Evolutionary conservation across 37 sponge, comb jelly and placozoan species (phyloP).

Genomic region (Spongia lamella): DNA sequence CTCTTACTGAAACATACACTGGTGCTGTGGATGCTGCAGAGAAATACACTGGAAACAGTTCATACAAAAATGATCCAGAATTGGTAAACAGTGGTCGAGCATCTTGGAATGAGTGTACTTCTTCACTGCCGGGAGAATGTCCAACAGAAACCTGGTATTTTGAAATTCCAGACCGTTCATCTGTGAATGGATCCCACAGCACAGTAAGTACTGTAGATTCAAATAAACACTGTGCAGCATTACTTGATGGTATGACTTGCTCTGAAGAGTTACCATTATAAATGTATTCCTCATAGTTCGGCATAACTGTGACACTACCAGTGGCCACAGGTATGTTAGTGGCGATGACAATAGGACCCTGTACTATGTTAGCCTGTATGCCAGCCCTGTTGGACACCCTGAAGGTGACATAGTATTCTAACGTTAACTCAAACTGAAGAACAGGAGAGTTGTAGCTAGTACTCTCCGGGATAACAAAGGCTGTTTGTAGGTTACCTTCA

Average conservation of each 20-base stretch:
- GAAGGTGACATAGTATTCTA: conserved; percentile 42
- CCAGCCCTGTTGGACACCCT: conserved; percentile 53
- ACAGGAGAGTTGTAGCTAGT: conserved; percentile 23
- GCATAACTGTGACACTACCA: conserved; percentile 32
- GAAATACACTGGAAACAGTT: conserved; percentile 6
- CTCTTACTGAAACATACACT: conserved; percentile 54
- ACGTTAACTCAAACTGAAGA: conserved; percentile 4
- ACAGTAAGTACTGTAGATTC: conserved; percentile 38
- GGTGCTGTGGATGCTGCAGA: background rate
- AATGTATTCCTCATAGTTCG: conserved; percentile 29
- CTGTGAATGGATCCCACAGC: conserved; percentile 35
- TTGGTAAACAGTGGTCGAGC: background rate
- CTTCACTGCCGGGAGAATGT: conserved; percentile 26
- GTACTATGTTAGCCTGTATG: conserved; percentile 10
- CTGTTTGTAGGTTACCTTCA: conserved; percentile 31
- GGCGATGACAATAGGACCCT: conserved; percentile 26
- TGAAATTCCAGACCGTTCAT: background rate
- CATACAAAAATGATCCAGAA: background rate
- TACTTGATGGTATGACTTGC: background rate
- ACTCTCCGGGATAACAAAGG: conserved; percentile 22
- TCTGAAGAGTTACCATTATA: background rate
- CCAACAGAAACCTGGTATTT: conserved; percentile 58
- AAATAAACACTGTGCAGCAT: conserved; percentile 45
- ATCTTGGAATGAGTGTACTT: conserved; percentile 32
- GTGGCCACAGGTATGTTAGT: conserved; percentile 25